These are phyloP conservation scores for Halictus rubicundus DNA, from an alignment of 1,140 invertebrate genomes.

Conservation along the genomic window DNA sequence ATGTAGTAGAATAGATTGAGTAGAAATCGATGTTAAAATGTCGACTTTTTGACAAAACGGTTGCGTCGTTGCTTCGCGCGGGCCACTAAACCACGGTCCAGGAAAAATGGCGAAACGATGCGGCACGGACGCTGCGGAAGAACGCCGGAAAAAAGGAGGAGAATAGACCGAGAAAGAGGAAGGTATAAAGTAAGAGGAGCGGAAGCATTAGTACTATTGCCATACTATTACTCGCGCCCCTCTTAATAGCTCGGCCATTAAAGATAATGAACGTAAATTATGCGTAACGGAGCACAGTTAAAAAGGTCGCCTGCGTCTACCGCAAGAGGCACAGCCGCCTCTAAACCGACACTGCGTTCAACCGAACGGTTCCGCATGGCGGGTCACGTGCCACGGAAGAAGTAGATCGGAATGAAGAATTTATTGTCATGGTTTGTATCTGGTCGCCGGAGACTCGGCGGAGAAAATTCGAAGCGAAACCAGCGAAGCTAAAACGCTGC, in stretches of 20 bases:
- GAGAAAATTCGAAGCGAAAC: not conserved
- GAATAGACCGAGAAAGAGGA: slow-evolving; percentile 17
- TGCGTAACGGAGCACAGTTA: slow-evolving; percentile 67
- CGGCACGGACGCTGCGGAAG: not conserved
- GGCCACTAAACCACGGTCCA: slow-evolving; percentile 10
- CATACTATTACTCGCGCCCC: slow-evolving; percentile 66
- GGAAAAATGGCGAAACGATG: slow-evolving; percentile 55
- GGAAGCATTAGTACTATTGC: slow-evolving; percentile 66
- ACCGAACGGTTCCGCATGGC: slow-evolving; percentile 27
- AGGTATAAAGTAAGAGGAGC: slow-evolving; percentile 52
- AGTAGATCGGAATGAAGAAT: slow-evolving; percentile 43
- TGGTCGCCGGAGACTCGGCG: not conserved
- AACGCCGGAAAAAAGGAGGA: not conserved
- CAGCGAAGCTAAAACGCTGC: not conserved
- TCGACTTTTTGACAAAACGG: too few relatives aligned
- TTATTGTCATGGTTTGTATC: slow-evolving; percentile 18
- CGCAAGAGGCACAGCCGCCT: slow-evolving; percentile 52
- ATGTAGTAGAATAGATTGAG: too few relatives aligned
- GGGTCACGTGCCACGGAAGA: slow-evolving; percentile 7
- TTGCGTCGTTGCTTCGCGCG: slow-evolving; percentile 36
- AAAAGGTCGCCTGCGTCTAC: slow-evolving; percentile 64
- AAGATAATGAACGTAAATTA: slow-evolving; percentile 72
- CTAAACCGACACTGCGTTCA: slow-evolving; percentile 41
- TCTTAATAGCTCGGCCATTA: slow-evolving; percentile 69
- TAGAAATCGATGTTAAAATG: too few relatives aligned